Conservation (phyloP, 2,888 invertebrate species). For the Dendrolimus houi region DNA sequence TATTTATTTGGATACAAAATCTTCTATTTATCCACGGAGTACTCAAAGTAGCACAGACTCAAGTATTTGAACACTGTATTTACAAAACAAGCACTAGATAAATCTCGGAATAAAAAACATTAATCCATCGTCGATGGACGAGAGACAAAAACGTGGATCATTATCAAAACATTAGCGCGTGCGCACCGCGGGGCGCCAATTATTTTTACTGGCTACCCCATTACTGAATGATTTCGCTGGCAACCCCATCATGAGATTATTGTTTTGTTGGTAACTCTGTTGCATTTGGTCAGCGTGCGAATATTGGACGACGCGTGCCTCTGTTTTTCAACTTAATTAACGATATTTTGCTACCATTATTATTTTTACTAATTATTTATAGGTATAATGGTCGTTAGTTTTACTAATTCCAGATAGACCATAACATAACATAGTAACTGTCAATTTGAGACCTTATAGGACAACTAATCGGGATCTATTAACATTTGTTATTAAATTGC, state of each 20-base stretch:
- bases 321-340: background rate
- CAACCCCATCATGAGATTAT: conserved; percentile 61
- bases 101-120: conserved; percentile 60
- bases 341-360: background rate
- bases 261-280: conserved; percentile 57
- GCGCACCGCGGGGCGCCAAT: conserved; percentile 70
- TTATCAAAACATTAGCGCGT: conserved; percentile 69
- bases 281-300: conserved; percentile 33
- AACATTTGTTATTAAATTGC: too few species aligned
- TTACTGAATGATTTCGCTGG: conserved; percentile 48
- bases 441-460: too few species aligned
- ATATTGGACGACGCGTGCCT: background rate
- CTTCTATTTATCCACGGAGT: too few species aligned
- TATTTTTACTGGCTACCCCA: conserved; percentile 66
- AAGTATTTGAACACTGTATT: conserved; percentile 19
- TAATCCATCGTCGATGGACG: conserved; percentile 37
- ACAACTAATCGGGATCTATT: too few species aligned
- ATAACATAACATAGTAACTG: too few species aligned
- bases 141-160: conserved; percentile 58
- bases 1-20: too few species aligned
- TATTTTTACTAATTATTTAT: too few species aligned
- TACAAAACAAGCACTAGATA: conserved; percentile 40
- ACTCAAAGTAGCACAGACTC: background rate
- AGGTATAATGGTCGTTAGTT: too few species aligned
- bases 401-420: too few species aligned